These are phyloP conservation scores for Drosophila littoralis DNA, from an alignment of 1,140 invertebrate species.

Conservation along the genomic window DNA sequence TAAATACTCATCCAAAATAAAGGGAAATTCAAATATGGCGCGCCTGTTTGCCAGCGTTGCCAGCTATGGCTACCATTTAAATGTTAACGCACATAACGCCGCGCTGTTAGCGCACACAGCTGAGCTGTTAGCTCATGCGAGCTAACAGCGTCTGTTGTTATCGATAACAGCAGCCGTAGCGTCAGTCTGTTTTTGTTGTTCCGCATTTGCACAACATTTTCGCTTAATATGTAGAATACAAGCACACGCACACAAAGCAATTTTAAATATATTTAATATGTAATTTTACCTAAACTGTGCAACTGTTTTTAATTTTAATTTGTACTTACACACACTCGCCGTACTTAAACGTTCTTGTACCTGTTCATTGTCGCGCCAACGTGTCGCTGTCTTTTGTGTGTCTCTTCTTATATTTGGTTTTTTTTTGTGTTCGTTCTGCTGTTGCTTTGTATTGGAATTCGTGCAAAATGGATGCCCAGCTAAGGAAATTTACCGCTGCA, in stretches of 20 bases:
- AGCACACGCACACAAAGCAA: conserved; percentile 13
- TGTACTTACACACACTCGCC: conserved; percentile 19
- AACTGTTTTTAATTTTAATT: conserved; percentile 32
- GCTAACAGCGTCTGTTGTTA: not conserved
- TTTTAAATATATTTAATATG: conserved; percentile 28
- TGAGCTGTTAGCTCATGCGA: too few relatives aligned
- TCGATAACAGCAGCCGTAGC: conserved; percentile 15
- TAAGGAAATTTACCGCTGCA: conserved; percentile 21
- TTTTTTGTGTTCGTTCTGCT: conserved; percentile 20
- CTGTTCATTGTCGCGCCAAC: conserved; percentile 14
- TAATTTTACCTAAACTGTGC: conserved; percentile 22
- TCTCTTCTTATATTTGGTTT: conserved; percentile 10
- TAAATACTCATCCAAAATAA: not conserved
- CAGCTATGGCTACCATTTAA: not conserved
- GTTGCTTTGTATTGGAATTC: conserved; percentile 20
- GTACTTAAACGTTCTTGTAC: conserved; percentile 62
- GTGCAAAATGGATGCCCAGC: conserved; percentile 54
- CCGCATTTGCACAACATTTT: conserved; percentile 18
- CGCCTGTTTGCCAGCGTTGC: conserved; percentile 1
- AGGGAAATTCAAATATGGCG: conserved; percentile 1
- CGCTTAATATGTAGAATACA: conserved; percentile 27
- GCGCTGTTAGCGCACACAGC: not conserved
- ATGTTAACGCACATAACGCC: not conserved
- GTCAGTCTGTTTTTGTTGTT: conserved; percentile 43
- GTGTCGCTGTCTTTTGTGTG: conserved; percentile 20